A percentile compares a stretch with the other conserved stretches of the same genome.
These are phyloP conservation scores for Xestobium rufovillosum DNA, from an alignment of 2,888 invertebrate species.

Conservation along the genomic window DNA sequence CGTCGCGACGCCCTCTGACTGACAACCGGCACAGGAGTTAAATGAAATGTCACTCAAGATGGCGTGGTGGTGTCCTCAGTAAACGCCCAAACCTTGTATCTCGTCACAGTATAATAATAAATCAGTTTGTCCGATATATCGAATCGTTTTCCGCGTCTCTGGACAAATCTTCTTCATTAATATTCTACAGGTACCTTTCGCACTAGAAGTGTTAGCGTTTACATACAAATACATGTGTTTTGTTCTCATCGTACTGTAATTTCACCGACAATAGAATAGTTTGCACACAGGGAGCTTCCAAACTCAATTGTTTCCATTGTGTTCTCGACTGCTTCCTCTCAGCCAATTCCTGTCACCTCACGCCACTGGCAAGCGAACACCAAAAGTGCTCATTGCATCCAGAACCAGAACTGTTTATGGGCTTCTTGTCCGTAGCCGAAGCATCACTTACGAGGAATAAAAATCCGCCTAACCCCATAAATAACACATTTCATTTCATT, in stretches of 20 bases:
- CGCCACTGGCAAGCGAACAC: too few species aligned
- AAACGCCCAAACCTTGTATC: constrained; percentile 42
- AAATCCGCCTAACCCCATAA: constrained; percentile 31
- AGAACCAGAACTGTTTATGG: too few species aligned
- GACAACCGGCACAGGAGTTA: constrained; percentile 43
- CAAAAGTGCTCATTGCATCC: too few species aligned
- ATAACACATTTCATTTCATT: constrained; percentile 34
- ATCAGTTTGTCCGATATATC: constrained; percentile 29
- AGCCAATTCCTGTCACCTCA: too few species aligned
- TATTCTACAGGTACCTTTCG: constrained; percentile 1
- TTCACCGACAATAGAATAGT: too few species aligned
- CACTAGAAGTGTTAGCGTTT: not conserved
- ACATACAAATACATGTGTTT: too few species aligned
- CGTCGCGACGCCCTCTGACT: constrained; percentile 35
- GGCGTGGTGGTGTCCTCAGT: constrained; percentile 36
- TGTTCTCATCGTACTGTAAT: too few species aligned
- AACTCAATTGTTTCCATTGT: too few species aligned
- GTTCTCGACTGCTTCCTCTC: too few species aligned
- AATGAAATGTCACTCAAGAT: constrained; percentile 47
- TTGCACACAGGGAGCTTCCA: too few species aligned
- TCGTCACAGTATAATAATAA: constrained; percentile 41
- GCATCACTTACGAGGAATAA: constrained; percentile 35
- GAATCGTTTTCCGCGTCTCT: not conserved
- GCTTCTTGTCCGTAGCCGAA: too few species aligned
- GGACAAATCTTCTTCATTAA: constrained; percentile 2